phyloP scores from a whole-genome alignment of 2,797 vertebrate species.

The Gouania willdenowi region DNA sequence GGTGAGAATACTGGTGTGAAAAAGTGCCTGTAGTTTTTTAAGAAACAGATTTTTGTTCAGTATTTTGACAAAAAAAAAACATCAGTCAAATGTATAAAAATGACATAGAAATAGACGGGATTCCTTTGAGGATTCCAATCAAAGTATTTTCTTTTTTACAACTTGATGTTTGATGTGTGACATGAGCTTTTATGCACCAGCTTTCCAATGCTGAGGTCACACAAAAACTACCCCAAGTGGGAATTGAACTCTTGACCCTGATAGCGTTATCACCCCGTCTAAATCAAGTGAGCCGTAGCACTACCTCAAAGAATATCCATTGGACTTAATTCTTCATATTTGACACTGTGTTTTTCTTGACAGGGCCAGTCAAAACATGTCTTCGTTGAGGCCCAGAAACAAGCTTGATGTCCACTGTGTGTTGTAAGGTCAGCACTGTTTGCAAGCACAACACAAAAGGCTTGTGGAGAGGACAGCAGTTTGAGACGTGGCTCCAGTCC shows the following conservation, averaged over 20 bases:
- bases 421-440: constrained; percentile 58
- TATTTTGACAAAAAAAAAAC: too few species aligned
- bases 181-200: background rate
- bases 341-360: constrained; percentile 46
- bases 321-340: constrained; percentile 38
- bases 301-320: constrained; percentile 26
- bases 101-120: too few species aligned
- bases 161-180: too few species aligned
- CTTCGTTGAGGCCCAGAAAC: constrained; percentile 38
- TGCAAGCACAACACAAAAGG: constrained; percentile 54
- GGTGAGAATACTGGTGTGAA: too few species aligned
- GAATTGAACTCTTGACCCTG: constrained; percentile 42
- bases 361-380: constrained; percentile 56
- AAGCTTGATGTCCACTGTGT: constrained; percentile 36
- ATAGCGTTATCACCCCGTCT: constrained; percentile 23
- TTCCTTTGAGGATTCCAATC: too few species aligned
- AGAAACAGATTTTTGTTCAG: too few species aligned
- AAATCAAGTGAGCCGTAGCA: constrained; percentile 25
- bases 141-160: too few species aligned
- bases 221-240: constrained; percentile 11
- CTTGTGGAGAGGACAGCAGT: constrained; percentile 19
- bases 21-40: too few species aligned
- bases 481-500: constrained; percentile 8
- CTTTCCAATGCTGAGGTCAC: background rate
- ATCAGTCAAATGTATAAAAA: too few species aligned